phyloP scores from a whole-genome alignment of 1,140 invertebrate genomes.

The Venustaconcha ellipsiformis region DNA sequence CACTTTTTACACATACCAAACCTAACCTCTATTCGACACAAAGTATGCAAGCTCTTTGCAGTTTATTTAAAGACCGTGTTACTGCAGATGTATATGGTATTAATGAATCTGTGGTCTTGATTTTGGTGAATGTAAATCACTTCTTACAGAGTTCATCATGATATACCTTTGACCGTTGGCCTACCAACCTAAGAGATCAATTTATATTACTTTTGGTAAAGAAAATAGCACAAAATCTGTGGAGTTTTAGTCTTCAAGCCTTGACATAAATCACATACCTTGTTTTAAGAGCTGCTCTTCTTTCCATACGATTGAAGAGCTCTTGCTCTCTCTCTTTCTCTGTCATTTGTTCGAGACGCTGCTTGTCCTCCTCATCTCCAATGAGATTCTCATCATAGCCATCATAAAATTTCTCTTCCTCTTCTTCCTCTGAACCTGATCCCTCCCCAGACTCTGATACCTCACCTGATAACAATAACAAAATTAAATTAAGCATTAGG shows the following conservation, averaged over 20 bases:
- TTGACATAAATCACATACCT: constrained; percentile 69
- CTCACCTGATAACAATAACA: constrained; percentile 72
- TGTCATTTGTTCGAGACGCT: constrained; percentile 89
- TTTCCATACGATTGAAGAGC: constrained; percentile 95
- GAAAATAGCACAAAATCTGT: background rate
- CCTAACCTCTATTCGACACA: no score
- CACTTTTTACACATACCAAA: no score
- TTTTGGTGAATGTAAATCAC: no score
- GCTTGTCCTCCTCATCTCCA: constrained; percentile 95
- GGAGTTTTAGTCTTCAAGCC: background rate
- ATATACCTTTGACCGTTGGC: no score
- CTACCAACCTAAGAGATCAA: no score
- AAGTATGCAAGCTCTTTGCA: no score
- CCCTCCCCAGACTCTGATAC: constrained; percentile 74
- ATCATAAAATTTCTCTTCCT: constrained; percentile 80
- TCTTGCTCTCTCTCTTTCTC: constrained; percentile 98
- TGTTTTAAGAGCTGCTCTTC: constrained; percentile 91
- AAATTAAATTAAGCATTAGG: background rate
- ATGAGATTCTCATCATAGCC: constrained; percentile 97
- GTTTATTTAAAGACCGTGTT: no score
- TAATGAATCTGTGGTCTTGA: no score
- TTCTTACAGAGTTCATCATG: no score
- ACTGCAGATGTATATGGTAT: no score
- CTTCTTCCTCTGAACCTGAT: constrained; percentile 45
- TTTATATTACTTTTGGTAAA: background rate